Base-by-base conservation (phyloP, 2,113 vertebrate species). In the Tautogolabrus adspersus region DNA sequence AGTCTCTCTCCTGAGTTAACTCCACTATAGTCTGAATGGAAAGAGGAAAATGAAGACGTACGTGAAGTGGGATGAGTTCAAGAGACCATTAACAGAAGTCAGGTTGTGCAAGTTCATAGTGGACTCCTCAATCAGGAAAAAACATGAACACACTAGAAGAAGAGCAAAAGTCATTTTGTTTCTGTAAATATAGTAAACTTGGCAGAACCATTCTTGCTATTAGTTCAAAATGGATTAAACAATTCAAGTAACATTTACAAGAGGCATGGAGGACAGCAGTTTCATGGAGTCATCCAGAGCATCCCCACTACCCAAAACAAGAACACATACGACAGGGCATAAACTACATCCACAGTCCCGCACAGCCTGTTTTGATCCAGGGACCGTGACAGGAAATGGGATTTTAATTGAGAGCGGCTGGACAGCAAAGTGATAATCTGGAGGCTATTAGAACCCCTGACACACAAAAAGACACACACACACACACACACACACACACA, bases 1-100 rank as follows among this genome's bases (percentile, higher is more conserved):
- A 97, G 91, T 99, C 98, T 60, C 97, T 93, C 75, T 99, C 98
- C 92, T 98, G 97, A 10, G 96, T 97, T 61, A 99, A 95, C 80
- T 98, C 97, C 57, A 99, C 89, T 8, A 99, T 97, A 47, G 95
- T 97, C 98, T 99, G 90, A 49, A 77, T 19, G 47, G 47, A 37
- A 52, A 22, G 6, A 37, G 19, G 13, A 19, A 10, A 37, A 42
- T 52, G 23, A 22, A 10, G 7, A 1, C 21, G n/a, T n/a, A 22
- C 4, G 26, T 26, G 26, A 1, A 18, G n/a, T 49, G 0, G 10
- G 30, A n/a, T 38, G 44, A 52, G 22, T 8, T n/a, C 6, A 40
- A 26, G 23, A n/a, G 58, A 3, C 1, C 18, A 13, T 65, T 59
- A 30, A 51, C 3, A 58, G n/a, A 38, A 38, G 23, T 47, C 42